Evolutionary conservation across 2,113 vertebrate species (phyloP).

Genomic region (Eonycteris spelaea): DNA sequence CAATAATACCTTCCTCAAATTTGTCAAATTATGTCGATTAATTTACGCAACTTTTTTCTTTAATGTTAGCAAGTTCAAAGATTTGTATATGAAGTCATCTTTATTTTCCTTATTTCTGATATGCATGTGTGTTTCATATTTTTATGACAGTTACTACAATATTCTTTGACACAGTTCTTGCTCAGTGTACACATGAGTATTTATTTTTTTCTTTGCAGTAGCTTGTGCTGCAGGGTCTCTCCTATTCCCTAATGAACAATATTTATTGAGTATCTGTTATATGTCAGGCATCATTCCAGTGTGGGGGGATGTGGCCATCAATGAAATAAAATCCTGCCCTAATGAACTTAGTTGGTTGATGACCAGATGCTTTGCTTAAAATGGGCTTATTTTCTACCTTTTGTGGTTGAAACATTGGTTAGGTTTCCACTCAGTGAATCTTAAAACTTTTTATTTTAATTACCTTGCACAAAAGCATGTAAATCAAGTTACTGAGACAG

Average conservation of each 20-base stretch:
- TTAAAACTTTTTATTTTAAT: neutral
- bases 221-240: neutral
- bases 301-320: neutral
- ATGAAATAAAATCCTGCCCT: neutral
- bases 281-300: neutral
- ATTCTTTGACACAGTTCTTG: neutral
- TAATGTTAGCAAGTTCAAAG: neutral
- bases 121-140: neutral
- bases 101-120: neutral
- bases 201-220: conserved; percentile 12
- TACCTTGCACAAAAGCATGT: neutral
- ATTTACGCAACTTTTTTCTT: neutral
- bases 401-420: neutral
- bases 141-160: neutral
- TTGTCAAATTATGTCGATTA: neutral
- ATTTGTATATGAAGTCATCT: neutral
- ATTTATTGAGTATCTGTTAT: neutral
- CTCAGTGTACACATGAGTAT: neutral
- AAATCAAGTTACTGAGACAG: neutral
- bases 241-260: neutral
- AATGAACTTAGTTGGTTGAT: neutral
- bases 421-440: neutral
- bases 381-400: neutral
- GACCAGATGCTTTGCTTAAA: neutral
- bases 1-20: neutral